These are phyloP conservation scores for Dendrolimus kikuchii DNA, from an alignment of 1,140 invertebrate species.

Conservation along the genomic window DNA sequence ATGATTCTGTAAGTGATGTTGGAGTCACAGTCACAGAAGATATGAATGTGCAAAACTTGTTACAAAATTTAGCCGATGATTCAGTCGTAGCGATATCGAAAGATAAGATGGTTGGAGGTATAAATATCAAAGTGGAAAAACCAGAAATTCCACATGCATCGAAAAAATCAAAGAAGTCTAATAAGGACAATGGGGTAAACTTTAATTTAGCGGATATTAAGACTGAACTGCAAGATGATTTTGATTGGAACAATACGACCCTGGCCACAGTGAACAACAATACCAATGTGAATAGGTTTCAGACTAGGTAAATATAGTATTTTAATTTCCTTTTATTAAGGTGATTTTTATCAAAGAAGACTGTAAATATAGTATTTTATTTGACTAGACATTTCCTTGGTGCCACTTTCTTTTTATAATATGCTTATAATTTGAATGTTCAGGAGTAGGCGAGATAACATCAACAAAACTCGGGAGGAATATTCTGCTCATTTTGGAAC, in stretches of 20 bases:
- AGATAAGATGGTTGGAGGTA: conserved; percentile 60
- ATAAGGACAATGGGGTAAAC: conserved; percentile 34
- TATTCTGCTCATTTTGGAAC: conserved; percentile 54
- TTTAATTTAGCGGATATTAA: conserved; percentile 61
- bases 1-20: conserved; percentile 58
- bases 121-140: conserved; percentile 61
- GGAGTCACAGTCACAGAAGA: conserved; percentile 39
- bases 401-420: conserved; percentile 6
- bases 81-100: conserved; percentile 30
- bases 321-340: conserved; percentile 6
- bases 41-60: conserved; percentile 22
- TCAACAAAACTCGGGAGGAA: conserved; percentile 57
- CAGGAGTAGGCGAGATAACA: conserved; percentile 64
- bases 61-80: conserved; percentile 34
- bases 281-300: conserved; percentile 48
- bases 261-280: conserved; percentile 60
- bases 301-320: conserved; percentile 41
- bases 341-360: background rate
- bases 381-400: too few relatives aligned
- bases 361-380: too few relatives aligned
- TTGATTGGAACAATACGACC: conserved; percentile 65
- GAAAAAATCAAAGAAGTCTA: conserved; percentile 46
- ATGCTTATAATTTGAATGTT: conserved; percentile 38
- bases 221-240: conserved; percentile 64
- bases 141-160: conserved; percentile 19